Base-by-base conservation (phyloP, 1,140 invertebrate genomes). In the Bombus terrestris region DNA sequence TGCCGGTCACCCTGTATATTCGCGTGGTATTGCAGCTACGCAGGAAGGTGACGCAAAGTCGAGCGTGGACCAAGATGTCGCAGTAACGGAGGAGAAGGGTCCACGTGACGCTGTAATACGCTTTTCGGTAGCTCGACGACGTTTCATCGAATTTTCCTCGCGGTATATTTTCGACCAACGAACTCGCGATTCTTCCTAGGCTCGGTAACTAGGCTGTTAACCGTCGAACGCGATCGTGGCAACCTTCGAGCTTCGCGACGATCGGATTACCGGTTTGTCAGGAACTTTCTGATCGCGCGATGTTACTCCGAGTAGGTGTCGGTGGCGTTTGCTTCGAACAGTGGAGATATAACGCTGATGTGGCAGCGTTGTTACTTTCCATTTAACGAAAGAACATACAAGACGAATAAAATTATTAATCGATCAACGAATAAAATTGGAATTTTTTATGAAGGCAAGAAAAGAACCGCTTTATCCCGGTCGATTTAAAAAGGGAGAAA, bases 21-120 rank as follows among this genome's bases (percentile, higher is more conserved):
- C 53, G 28, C 41, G n/a, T 81, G 12, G 8, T 25, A 62, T 41
- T 18, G 59, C 35, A 57, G n/a, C 47, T 39, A 59, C 32, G 66
- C 32, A 53, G 35, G n/a, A 83, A 84, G 80, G 80, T 89, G 86
- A 83, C 87, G 89, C 83, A 87, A 88, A 75, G n/a, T 82, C 1
- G 25, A 73, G n/a, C 37, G 53, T 39, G 47, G 59, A 79, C n/a
- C 83, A n/a, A 68, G 57, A 77, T 22, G 35, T 4, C 32, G 71
- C 10, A 35, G 15, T 72, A 37, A 37, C 37, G 59, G 62, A 37
- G 66, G 22, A 22, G 35, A 8, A 43, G 43, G 43, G 28, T 22
- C 22, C 15, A 1, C 41, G n/a, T 22, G 41, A 8, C 64, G 37
- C 66, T 80, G 32, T 81, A 71, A 68, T 25, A 71, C 43, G n/a